Conservation (phyloP, 1,140 invertebrate species). For the Colletes gigas region DNA sequence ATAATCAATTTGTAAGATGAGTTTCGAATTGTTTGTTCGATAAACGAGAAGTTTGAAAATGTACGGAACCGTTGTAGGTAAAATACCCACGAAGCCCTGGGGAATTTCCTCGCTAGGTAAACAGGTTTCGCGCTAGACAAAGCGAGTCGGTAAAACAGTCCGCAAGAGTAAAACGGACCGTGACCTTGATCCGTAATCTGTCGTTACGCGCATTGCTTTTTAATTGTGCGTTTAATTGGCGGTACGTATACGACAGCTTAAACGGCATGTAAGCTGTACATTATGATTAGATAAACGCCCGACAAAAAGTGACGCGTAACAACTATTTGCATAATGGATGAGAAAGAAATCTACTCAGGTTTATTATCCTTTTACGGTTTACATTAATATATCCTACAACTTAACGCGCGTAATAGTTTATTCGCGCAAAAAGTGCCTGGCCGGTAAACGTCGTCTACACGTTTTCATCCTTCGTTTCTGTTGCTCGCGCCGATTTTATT, state of each 20-base stretch:
- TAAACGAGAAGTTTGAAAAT: background rate
- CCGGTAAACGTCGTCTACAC: background rate
- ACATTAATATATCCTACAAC: background rate
- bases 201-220: conserved; percentile 22
- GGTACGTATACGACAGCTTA: background rate
- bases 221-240: conserved; percentile 33
- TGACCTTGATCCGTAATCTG: conserved; percentile 23
- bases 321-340: conserved; percentile 15
- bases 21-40: too few species aligned
- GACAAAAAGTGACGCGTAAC: conserved; percentile 3
- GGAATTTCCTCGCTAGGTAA: conserved; percentile 56
- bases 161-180: conserved; percentile 5
- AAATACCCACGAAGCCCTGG: conserved; percentile 29
- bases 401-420: background rate
- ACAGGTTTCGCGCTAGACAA: conserved; percentile 23
- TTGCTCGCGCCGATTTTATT: background rate
- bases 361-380: background rate
- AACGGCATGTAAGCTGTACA: background rate
- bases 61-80: conserved; percentile 17
- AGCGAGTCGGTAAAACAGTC: conserved; percentile 63
- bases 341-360: background rate
- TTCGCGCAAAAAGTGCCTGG: background rate
- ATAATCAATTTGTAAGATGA: too few species aligned
- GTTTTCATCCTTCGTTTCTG: background rate
- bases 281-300: conserved; percentile 29